Percentiles rank a stretch among this genome's conserved stretches.
phyloP scores from a whole-genome alignment of 2,113 vertebrate genomes.

The Gobio gobio region DNA sequence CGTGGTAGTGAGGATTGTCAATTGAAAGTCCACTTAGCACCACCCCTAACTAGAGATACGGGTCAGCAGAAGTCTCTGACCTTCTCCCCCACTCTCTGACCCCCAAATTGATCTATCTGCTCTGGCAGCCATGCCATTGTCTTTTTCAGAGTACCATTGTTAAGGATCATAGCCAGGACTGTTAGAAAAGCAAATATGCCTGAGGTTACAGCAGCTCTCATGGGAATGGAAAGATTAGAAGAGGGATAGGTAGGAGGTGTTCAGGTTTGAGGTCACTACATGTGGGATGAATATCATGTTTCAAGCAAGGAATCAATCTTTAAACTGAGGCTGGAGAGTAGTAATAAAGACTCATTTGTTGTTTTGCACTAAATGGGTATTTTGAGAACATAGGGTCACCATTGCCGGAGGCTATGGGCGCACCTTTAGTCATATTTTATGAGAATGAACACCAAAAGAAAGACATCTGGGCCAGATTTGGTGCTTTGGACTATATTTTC shows the following conservation, averaged over 20 bases:
- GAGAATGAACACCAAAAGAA: slow-evolving; percentile 25
- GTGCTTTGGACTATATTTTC: slow-evolving; percentile 40
- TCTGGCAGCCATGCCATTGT: slow-evolving; percentile 74
- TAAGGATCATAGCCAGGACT: slow-evolving; percentile 76
- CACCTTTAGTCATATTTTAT: slow-evolving; percentile 58
- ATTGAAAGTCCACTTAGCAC: slow-evolving; percentile 18
- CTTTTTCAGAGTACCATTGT: slow-evolving; percentile 72
- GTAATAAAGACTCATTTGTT: slow-evolving; percentile 35
- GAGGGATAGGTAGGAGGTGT: slow-evolving; percentile 34
- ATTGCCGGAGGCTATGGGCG: slow-evolving; percentile 57
- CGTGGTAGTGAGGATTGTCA: not conserved
- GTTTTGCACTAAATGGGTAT: slow-evolving; percentile 2
- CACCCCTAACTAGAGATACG: slow-evolving; percentile 54
- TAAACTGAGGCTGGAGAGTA: slow-evolving; percentile 59
- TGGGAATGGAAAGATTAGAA: slow-evolving; percentile 68
- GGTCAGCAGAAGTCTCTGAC: slow-evolving; percentile 71
- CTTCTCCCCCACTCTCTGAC: slow-evolving; percentile 66
- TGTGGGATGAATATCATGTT: slow-evolving; percentile 71
- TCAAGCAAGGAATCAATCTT: slow-evolving; percentile 72
- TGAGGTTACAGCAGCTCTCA: slow-evolving; percentile 73
- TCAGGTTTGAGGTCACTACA: slow-evolving; percentile 64
- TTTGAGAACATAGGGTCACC: slow-evolving; percentile 19
- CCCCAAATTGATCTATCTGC: slow-evolving; percentile 69
- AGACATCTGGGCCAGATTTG: slow-evolving; percentile 55
- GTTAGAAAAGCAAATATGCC: slow-evolving; percentile 79